Evolutionary conservation across 2,113 vertebrate genomes (phyloP).

Genomic region (Lipotes vexillifer): DNA sequence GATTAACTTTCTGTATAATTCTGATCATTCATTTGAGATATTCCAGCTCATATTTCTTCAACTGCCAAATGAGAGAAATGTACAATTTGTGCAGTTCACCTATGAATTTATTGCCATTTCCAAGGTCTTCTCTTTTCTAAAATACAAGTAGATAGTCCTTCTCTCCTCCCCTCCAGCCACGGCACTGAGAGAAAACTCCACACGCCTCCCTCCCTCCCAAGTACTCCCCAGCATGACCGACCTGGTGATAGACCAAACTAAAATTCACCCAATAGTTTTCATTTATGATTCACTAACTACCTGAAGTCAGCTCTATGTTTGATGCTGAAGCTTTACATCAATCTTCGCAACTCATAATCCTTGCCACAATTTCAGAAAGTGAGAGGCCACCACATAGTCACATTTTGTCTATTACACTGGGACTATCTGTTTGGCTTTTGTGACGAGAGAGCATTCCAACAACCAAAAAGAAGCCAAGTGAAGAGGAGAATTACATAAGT

Average conservation of each 20-base stretch:
- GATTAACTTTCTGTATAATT: not conserved
- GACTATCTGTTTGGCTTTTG: not conserved
- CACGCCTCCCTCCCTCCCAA: not conserved
- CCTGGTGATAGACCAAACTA: not conserved
- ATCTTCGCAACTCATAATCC: not conserved
- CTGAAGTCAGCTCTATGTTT: not conserved
- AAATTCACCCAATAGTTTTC: not conserved
- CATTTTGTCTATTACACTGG: not conserved
- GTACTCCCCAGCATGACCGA: not conserved
- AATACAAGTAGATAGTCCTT: not conserved
- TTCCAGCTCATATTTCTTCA: not conserved
- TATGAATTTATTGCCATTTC: not conserved
- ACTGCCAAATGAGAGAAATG: not conserved
- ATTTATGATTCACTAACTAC: not conserved
- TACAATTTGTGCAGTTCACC: not conserved
- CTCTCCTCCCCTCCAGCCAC: not conserved
- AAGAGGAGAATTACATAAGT: not conserved
- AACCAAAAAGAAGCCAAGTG: not conserved
- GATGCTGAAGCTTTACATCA: not conserved
- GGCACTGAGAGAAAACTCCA: not conserved
- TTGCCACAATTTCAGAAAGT: not conserved
- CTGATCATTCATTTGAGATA: not conserved
- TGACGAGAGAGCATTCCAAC: not conserved
- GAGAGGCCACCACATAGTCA: not conserved
- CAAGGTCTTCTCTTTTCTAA: not conserved